These are phyloP conservation scores for Agonopterix subpropinquella DNA, from an alignment of 2,888 invertebrate species.

Conservation along the genomic window DNA sequence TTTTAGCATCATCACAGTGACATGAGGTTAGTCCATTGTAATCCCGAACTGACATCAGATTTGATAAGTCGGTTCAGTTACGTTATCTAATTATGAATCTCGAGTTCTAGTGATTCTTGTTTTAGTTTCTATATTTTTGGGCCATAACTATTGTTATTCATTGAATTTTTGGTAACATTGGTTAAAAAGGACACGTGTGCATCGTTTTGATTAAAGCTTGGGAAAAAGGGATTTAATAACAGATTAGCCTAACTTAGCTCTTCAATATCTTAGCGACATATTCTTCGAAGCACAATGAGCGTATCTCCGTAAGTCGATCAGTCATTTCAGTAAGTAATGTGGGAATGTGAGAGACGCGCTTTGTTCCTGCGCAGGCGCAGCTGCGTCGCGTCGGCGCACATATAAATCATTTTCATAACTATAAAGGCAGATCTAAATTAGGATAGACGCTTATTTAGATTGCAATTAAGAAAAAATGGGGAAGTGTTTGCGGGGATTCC, in stretches of 20 bases:
- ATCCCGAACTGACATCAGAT: constrained; percentile 33
- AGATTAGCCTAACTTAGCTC: constrained; percentile 6
- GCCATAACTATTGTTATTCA: too few species aligned
- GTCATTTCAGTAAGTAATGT: constrained; percentile 63
- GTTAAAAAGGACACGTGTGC: too few species aligned
- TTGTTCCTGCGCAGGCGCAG: constrained; percentile 47
- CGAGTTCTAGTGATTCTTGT: constrained; percentile 24
- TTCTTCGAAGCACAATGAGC: constrained; percentile 3
- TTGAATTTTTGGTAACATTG: too few species aligned
- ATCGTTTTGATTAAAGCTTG: too few species aligned
- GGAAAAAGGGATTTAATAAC: not conserved
- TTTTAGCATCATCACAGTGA: not conserved
- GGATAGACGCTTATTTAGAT: constrained; percentile 37
- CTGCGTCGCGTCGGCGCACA: constrained; percentile 42
- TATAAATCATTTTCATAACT: constrained; percentile 58
- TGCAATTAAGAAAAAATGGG: constrained; percentile 18
- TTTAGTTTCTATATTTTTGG: not conserved
- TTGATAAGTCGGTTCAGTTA: constrained; percentile 34
- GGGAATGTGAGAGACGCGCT: constrained; percentile 43
- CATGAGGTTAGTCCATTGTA: constrained; percentile 21
- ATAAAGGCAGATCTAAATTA: constrained; percentile 40
- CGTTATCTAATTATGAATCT: constrained; percentile 39
- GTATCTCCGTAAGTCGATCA: constrained; percentile 37
- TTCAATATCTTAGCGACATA: constrained; percentile 5
- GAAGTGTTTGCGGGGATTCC: too few species aligned